Evolutionary conservation across 2,797 vertebrate species (phyloP).

Genomic region (Smutsia temminckii): DNA sequence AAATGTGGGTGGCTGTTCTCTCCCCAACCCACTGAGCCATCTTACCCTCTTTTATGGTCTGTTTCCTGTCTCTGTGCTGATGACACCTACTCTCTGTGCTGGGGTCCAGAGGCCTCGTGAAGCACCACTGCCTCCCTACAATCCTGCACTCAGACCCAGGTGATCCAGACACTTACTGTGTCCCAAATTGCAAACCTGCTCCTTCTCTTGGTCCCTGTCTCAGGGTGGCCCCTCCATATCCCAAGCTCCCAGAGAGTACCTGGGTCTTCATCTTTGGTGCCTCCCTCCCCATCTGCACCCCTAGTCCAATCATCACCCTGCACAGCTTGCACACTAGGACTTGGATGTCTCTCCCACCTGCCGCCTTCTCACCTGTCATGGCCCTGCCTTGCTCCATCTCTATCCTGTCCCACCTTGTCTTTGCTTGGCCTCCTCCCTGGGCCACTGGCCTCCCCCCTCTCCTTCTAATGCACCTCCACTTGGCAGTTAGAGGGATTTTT

Average conservation of each 20-base stretch:
- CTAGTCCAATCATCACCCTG: neutral
- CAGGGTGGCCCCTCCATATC: neutral
- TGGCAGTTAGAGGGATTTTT: neutral
- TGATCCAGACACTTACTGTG: neutral
- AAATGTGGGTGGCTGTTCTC: neutral
- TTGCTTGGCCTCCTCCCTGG: neutral
- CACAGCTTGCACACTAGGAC: neutral
- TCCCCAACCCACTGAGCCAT: neutral
- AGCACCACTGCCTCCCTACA: neutral
- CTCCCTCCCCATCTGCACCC: neutral
- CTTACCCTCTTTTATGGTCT: neutral
- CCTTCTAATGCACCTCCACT: neutral
- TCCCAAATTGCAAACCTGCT: neutral
- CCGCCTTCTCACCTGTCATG: neutral
- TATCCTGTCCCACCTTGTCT: neutral
- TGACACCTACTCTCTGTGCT: neutral
- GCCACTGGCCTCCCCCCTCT: neutral
- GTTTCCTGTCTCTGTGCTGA: neutral
- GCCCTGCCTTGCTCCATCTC: neutral
- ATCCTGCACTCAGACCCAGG: neutral
- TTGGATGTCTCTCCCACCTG: rapidly evolving
- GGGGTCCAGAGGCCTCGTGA: neutral
- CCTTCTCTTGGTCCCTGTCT: neutral
- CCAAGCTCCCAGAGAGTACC: neutral
- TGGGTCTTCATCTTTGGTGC: neutral